Evolutionary conservation across 2,797 vertebrate genomes (phyloP).

Genomic region (Gobionotothen gibberifrons): DNA sequence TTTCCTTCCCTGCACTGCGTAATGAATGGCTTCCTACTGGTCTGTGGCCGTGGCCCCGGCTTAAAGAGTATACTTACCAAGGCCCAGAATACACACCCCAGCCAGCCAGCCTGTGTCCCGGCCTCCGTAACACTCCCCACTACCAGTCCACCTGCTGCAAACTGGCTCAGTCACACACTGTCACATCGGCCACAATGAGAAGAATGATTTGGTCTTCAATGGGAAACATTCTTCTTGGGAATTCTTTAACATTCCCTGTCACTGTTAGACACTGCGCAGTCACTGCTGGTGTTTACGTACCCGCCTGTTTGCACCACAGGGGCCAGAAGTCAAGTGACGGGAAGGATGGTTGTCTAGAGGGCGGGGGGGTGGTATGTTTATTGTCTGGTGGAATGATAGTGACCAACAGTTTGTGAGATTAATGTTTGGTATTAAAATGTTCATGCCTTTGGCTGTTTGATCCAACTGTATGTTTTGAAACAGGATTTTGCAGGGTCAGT

Average conservation of each 20-base stretch:
- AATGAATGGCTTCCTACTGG: conserved; percentile 88
- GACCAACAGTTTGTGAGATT: not conserved
- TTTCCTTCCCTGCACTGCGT: conserved; percentile 79
- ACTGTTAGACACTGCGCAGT: not conserved
- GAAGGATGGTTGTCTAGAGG: not conserved
- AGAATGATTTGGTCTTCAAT: conserved; percentile 28
- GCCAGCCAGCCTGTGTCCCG: conserved; percentile 64
- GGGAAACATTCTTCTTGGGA: conserved; percentile 12
- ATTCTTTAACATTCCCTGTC: conserved; percentile 8
- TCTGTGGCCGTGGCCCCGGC: conserved; percentile 80
- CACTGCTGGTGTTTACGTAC: not conserved
- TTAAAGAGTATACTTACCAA: conserved; percentile 85
- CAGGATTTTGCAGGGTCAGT: not conserved
- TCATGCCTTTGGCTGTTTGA: not conserved
- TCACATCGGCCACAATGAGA: conserved; percentile 46
- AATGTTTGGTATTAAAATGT: conserved; percentile 6
- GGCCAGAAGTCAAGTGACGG: conserved; percentile 8
- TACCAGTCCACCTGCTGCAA: conserved; percentile 77
- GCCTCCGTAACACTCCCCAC: conserved; percentile 71
- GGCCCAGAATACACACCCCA: conserved; percentile 79
- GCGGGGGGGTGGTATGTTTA: not conserved
- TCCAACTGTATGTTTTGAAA: not conserved
- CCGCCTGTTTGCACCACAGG: conserved; percentile 5
- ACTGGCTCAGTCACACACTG: conserved; percentile 52
- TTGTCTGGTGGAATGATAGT: not conserved